Conservation (phyloP, 2,797 vertebrate genomes). For the Labroides dimidiatus region DNA sequence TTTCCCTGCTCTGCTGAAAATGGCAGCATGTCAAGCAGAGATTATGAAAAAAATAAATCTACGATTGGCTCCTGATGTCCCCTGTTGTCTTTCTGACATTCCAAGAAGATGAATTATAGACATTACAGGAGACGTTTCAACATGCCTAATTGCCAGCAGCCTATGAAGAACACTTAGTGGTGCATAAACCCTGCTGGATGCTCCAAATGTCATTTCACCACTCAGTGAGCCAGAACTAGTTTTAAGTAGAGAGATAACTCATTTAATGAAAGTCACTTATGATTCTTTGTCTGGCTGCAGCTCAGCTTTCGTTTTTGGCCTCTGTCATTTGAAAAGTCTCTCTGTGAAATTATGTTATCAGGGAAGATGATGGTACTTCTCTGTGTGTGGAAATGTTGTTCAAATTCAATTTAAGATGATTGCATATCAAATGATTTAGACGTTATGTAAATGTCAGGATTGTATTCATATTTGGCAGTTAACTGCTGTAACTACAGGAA, state of each 20-base stretch:
- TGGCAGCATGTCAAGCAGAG: conserved; percentile 56
- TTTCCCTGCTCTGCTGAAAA: conserved; percentile 52
- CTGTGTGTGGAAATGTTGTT: background rate
- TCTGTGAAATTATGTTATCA: background rate
- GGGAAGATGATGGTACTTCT: background rate
- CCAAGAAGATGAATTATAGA: conserved; percentile 68
- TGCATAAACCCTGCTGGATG: conserved; percentile 58
- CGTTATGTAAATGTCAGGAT: conserved; percentile 8
- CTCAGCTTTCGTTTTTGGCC: conserved; percentile 40
- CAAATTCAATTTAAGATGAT: background rate
- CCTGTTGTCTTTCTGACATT: conserved; percentile 34
- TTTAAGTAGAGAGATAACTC: conserved; percentile 65
- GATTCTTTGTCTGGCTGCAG: conserved; percentile 48
- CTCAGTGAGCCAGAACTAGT: conserved; percentile 68
- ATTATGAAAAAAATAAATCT: conserved; percentile 33
- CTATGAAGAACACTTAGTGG: conserved; percentile 58
- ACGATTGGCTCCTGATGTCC: conserved; percentile 52
- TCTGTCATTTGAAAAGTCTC: conserved; percentile 14
- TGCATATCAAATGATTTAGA: background rate
- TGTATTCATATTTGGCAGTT: background rate
- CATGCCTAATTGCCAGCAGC: conserved; percentile 66
- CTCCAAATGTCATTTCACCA: conserved; percentile 74
- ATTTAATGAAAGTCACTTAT: conserved; percentile 59
- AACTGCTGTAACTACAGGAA: background rate
- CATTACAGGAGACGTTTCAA: conserved; percentile 57